Evolutionary conservation across 2,888 invertebrate genomes (phyloP).

Genomic region (Amorpha juglandis): DNA sequence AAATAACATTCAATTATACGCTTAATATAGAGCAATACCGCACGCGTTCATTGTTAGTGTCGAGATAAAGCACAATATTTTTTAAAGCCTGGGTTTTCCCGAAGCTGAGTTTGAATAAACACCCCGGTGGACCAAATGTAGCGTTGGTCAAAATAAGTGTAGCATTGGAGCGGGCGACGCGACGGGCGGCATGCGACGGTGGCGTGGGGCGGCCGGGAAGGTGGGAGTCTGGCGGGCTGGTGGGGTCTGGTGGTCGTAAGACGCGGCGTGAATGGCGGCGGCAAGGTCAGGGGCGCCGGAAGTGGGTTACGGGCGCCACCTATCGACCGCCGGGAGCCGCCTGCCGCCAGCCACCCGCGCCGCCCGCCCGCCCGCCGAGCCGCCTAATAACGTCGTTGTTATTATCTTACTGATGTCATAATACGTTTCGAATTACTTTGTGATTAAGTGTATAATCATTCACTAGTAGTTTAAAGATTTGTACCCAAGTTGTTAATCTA

Average conservation of each 20-base stretch:
- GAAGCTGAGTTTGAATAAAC: not conserved
- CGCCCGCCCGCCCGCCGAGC: constrained; percentile 40
- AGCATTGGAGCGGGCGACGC: constrained; percentile 37
- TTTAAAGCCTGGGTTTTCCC: not conserved
- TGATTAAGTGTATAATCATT: not conserved
- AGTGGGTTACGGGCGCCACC: constrained; percentile 83
- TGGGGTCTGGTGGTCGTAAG: constrained; percentile 58
- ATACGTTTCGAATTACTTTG: constrained; percentile 19
- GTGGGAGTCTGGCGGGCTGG: constrained; percentile 33
- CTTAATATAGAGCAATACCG: constrained; percentile 5
- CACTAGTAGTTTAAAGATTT: not conserved
- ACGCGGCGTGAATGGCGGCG: constrained; percentile 79
- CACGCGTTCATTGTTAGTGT: constrained; percentile 5
- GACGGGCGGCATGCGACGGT: constrained; percentile 3
- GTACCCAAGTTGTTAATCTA: not conserved
- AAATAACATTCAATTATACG: constrained; percentile 11
- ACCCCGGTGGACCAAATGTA: constrained; percentile 43
- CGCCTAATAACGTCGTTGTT: constrained; percentile 33
- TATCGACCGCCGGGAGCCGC: constrained; percentile 68
- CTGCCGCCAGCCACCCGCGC: constrained; percentile 29
- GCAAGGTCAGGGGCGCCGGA: constrained; percentile 83
- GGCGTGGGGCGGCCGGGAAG: constrained; percentile 38
- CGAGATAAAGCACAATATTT: not conserved
- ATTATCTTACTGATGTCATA: constrained; percentile 25
- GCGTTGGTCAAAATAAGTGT: constrained; percentile 59